phyloP scores from a whole-genome alignment of 2,113 vertebrate genomes.

The Caranx ignobilis region DNA sequence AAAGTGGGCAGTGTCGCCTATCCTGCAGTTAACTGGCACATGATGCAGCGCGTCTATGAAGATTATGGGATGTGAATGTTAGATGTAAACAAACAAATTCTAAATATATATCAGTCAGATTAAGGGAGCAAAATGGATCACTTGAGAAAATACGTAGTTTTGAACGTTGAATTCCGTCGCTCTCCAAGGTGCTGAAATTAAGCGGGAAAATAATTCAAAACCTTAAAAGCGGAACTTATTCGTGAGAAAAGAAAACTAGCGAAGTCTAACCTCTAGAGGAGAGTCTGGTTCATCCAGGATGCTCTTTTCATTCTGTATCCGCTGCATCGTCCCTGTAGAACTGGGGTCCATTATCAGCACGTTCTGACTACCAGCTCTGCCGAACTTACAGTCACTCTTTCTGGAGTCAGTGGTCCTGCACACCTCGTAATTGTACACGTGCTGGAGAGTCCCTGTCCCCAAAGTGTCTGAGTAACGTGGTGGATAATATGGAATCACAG shows the following conservation, averaged over 20 bases:
- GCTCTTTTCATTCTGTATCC: conserved; percentile 50
- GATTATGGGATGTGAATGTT: background rate
- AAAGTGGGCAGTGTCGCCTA: background rate
- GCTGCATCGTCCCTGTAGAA: conserved; percentile 24
- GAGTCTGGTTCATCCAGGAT: conserved; percentile 56
- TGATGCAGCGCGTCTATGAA: rapidly evolving
- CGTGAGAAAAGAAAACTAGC: conserved; percentile 6
- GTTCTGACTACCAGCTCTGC: conserved; percentile 20
- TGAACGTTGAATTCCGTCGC: rapidly evolving
- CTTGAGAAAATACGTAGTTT: background rate
- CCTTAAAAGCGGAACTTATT: conserved; percentile 54
- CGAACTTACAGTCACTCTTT: conserved; percentile 24
- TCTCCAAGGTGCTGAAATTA: conserved; percentile 30
- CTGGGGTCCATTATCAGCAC: conserved; percentile 18
- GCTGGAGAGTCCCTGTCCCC: background rate
- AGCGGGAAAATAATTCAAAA: conserved; percentile 46
- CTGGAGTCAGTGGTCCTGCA: conserved; percentile 19
- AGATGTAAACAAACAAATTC: background rate
- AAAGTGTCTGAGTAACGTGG: conserved; percentile 5
- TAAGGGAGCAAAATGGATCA: rapidly evolving
- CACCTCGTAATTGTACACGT: conserved; percentile 24
- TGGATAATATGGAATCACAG: conserved; percentile 16
- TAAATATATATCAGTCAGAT: background rate
- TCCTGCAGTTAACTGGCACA: background rate
- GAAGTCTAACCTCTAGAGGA: conserved; percentile 45